Conservation (phyloP, 1,140 invertebrate species). For the Bombus polaris region DNA sequence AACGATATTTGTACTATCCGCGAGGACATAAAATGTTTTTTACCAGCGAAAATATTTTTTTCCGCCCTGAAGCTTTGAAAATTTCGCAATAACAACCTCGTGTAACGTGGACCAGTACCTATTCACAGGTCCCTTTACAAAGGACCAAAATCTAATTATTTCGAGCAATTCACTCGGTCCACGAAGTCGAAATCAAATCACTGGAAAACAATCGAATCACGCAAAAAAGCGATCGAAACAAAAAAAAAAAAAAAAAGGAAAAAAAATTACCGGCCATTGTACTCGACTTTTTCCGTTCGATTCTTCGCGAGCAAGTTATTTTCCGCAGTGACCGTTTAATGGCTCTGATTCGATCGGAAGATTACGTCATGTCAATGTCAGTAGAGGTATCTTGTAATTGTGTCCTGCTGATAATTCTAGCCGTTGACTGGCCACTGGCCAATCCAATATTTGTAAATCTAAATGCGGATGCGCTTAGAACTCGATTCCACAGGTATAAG, state of each 20-base stretch:
- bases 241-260: neutral
- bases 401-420: constrained; percentile 27
- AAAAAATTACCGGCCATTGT: neutral
- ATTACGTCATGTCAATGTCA: neutral
- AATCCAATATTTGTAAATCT: constrained; percentile 42
- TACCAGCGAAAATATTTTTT: neutral
- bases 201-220: constrained; percentile 12
- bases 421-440: constrained; percentile 20
- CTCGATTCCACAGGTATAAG: constrained; percentile 20
- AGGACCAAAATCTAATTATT: constrained; percentile 8
- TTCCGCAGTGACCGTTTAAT: neutral
- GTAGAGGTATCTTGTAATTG: neutral
- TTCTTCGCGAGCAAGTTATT: constrained; percentile 12
- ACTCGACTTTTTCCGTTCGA: neutral
- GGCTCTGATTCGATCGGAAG: neutral
- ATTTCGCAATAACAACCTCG: neutral
- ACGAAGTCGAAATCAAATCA: neutral
- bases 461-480: constrained; percentile 22
- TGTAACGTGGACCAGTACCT: neutral
- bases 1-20: neutral
- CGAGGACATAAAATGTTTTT: neutral
- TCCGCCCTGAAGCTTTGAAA: neutral
- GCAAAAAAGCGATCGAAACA: neutral
- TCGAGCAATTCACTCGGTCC: constrained; percentile 2
- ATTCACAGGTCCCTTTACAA: constrained; percentile 4